phyloP scores from a whole-genome alignment of 2,113 vertebrate genomes.

The Nesogale talazaci region DNA sequence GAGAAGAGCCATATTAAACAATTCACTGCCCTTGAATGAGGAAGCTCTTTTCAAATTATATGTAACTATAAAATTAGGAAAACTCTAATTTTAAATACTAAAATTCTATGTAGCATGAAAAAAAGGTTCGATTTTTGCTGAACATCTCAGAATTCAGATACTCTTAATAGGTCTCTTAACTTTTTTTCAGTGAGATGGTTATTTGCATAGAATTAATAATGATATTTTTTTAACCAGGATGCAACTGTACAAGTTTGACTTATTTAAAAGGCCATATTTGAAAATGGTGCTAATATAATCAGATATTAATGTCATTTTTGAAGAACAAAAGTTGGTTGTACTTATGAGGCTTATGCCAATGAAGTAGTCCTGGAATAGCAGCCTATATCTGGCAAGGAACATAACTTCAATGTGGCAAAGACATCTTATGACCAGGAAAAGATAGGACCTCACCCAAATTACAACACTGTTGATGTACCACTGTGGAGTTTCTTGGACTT shows the following conservation, averaged over 20 bases:
- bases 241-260: not conserved
- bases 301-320: not conserved
- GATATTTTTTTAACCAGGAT: not conserved
- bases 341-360: not conserved
- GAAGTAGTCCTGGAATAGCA: not conserved
- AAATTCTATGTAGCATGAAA: not conserved
- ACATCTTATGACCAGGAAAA: not conserved
- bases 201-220: not conserved
- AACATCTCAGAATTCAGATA: not conserved
- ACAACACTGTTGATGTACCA: not conserved
- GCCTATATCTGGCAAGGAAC: not conserved
- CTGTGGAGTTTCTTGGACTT: not conserved
- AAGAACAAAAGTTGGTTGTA: not conserved
- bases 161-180: not conserved
- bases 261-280: not conserved
- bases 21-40: no score
- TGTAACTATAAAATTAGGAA: not conserved
- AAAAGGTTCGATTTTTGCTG: not conserved
- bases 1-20: no score
- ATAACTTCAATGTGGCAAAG: not conserved
- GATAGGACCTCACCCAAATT: not conserved
- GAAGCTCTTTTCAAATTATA: not conserved
- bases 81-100: not conserved
- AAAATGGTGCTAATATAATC: not conserved
- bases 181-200: not conserved